Evolutionary conservation across 2,888 invertebrate species (phyloP).

Genomic region (Coenonympha glycerion): DNA sequence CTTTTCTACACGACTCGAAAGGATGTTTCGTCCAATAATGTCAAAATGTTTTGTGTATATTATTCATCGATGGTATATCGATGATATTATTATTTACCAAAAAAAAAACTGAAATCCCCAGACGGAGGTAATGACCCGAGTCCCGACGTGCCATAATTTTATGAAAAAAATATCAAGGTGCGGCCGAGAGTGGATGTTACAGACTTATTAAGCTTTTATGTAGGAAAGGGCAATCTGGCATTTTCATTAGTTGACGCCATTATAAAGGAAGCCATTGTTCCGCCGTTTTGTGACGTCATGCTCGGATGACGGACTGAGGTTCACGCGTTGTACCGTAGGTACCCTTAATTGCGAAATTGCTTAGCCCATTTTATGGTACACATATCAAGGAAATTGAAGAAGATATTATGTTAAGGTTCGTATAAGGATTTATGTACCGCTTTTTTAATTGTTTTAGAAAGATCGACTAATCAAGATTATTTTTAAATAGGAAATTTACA

Average conservation of each 20-base stretch:
- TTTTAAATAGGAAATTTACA: no score
- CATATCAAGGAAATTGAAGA: background rate
- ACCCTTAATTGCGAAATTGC: constrained; percentile 12
- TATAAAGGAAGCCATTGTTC: constrained; percentile 19
- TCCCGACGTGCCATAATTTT: background rate
- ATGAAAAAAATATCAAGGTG: background rate
- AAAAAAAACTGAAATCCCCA: background rate
- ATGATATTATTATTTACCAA: no score
- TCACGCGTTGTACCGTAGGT: constrained; percentile 7
- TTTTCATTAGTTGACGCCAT: constrained; percentile 18
- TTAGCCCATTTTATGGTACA: constrained; percentile 3
- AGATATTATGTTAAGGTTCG: no score
- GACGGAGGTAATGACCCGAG: background rate
- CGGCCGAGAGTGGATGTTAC: background rate
- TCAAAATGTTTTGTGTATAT: background rate
- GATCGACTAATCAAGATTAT: no score
- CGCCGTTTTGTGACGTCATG: constrained; percentile 23
- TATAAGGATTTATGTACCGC: no score
- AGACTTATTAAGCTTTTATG: constrained; percentile 5
- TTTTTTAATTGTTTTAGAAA: no score
- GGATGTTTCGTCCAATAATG: no score
- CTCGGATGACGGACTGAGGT: constrained; percentile 22
- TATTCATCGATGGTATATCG: no score
- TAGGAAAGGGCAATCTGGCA: constrained; percentile 23
- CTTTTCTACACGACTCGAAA: no score